Percentiles rank a stretch among this genome's conserved stretches.
Evolutionary conservation across 2,113 vertebrate genomes (phyloP).

Genomic region (Notiomystis cincta): DNA sequence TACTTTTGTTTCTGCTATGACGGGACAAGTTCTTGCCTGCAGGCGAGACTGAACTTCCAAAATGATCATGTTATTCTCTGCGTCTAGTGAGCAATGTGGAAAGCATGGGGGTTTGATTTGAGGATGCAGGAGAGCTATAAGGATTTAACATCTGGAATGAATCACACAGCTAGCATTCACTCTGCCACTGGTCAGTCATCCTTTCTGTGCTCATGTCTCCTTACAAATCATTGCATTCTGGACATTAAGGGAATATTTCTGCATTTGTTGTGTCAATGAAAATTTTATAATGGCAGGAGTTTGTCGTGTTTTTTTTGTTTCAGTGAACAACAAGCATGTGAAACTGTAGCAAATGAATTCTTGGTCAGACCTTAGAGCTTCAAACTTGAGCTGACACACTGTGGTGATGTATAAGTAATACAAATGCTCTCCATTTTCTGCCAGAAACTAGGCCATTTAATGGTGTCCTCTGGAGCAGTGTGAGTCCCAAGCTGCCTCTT

Average conservation of each 20-base stretch:
- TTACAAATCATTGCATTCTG: not conserved
- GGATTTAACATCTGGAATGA: conserved; percentile 9
- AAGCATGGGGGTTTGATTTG: conserved; percentile 2
- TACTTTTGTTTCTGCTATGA: conserved; percentile 12
- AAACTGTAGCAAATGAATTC: not conserved
- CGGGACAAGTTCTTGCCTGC: conserved; percentile 13
- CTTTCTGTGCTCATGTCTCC: not conserved
- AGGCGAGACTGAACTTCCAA: conserved; percentile 33
- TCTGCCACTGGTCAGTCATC: not conserved
- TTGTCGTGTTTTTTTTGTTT: not conserved
- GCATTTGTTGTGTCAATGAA: not conserved
- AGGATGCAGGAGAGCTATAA: not conserved
- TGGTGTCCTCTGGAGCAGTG: not conserved
- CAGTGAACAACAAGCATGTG: not conserved
- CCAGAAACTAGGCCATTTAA: not conserved
- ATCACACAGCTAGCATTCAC: not conserved
- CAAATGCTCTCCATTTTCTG: not conserved
- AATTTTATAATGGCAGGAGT: not conserved
- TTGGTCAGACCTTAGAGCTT: not conserved
- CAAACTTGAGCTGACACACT: not conserved
- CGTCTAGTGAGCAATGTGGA: conserved; percentile 34
- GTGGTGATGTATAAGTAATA: not conserved
- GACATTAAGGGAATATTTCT: not conserved
- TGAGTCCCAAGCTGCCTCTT: not conserved
- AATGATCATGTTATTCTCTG: conserved; percentile 10